These are phyloP conservation scores for Simalia tracyae DNA, from an alignment of 2,797 vertebrate species.

Conservation along the genomic window DNA sequence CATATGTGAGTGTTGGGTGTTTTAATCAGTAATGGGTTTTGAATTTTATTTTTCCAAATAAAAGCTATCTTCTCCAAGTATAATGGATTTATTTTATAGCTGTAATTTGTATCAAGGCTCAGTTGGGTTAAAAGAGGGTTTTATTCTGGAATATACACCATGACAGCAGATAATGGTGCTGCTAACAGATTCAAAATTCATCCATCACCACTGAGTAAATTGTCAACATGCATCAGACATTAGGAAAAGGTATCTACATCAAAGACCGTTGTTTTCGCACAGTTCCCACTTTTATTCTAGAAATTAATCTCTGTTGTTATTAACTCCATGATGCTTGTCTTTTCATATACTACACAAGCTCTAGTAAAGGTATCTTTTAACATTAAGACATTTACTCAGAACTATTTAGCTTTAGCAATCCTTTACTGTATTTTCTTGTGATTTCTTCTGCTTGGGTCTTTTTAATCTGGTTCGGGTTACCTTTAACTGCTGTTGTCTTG, in stretches of 20 bases:
- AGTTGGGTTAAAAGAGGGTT: not conserved
- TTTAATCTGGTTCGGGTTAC: slow-evolving; percentile 15
- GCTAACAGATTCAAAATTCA: not conserved
- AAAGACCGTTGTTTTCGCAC: slow-evolving; percentile 1
- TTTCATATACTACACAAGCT: not conserved
- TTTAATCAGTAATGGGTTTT: not conserved
- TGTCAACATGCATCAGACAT: not conserved
- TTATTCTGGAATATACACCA: not conserved
- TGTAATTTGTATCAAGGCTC: not conserved
- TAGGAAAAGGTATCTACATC: not conserved
- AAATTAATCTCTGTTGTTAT: slow-evolving; percentile 1
- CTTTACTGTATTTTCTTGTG: not conserved
- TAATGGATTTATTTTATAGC: not conserved
- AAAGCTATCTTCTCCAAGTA: not conserved
- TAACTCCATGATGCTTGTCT: not conserved
- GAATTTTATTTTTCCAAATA: not conserved
- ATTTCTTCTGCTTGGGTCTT: not conserved
- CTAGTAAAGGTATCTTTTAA: not conserved
- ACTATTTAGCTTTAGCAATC: not conserved
- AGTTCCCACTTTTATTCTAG: not conserved
- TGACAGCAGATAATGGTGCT: not conserved
- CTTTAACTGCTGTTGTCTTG: slow-evolving; percentile 17
- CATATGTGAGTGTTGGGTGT: not conserved
- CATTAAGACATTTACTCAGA: not conserved
- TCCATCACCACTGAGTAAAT: not conserved